A percentile compares a stretch with the other conserved stretches of the same genome.
Evolutionary conservation across 2,888 invertebrate species (phyloP).

Genomic region (Lycophotia porphyrea): DNA sequence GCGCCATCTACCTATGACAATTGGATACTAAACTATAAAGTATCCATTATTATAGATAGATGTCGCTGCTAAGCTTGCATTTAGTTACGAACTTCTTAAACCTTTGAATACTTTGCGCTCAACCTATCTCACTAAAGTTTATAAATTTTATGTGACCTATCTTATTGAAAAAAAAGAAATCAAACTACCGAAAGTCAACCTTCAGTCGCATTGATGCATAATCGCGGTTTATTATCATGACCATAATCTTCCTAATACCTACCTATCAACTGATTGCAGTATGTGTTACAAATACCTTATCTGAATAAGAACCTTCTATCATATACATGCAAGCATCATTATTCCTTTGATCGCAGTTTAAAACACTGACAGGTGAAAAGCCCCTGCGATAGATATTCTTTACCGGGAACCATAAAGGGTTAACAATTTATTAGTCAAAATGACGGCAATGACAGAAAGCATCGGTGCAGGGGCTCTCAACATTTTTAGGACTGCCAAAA

Average conservation of each 20-base stretch:
- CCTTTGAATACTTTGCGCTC: not conserved
- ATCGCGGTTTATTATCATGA: not conserved
- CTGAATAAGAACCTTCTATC: not conserved
- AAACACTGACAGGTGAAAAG: conserved; percentile 22
- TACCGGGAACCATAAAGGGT: conserved; percentile 28
- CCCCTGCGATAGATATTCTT: conserved; percentile 19
- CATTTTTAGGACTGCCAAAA: not conserved
- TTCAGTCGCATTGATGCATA: not conserved
- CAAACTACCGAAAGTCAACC: not conserved
- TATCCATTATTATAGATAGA: conserved; percentile 15
- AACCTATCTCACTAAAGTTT: too few species aligned
- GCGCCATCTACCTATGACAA: conserved; percentile 28
- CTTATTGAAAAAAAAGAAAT: not conserved
- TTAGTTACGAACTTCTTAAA: not conserved
- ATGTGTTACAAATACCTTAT: not conserved
- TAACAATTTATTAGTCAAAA: conserved; percentile 41
- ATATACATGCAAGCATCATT: not conserved
- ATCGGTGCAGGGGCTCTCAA: conserved; percentile 23
- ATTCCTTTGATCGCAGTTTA: not conserved
- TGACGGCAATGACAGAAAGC: conserved; percentile 55
- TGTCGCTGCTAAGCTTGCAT: conserved; percentile 15
- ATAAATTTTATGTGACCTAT: too few species aligned
- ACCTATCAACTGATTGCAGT: not conserved
- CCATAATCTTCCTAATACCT: not conserved
- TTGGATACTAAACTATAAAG: not conserved